Base-by-base conservation (phyloP, 1,140 invertebrate genomes). In the Batillaria attramentaria region DNA sequence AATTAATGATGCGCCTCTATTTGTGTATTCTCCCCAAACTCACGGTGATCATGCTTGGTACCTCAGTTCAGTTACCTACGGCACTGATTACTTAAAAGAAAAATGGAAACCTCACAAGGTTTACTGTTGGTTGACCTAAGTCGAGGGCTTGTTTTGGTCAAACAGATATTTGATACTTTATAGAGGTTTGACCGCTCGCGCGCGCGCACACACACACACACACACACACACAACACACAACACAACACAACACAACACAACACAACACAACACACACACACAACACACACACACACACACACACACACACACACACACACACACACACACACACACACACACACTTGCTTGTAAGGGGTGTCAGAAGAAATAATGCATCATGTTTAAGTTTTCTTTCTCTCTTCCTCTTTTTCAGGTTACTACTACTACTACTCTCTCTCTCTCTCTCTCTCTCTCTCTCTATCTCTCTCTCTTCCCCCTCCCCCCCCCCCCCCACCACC, bases 241-340 rank as follows among this genome's bases (percentile, higher is more conserved):
- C 35, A 69, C 66, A 69, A 35, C 39, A 35, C 39, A 35, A 69
- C 66, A 69, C 66, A 41, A 35, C 16, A 16, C 3, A 20, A 68
- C 66, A 39, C 37, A 41, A 35, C 20, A 35, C 20, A 35, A 41
- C 66, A 41, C 66, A 69, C 18, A 41, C 66, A 69, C 66, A 68
- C 66, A 69, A n/a, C n/a, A n/a, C 66, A 69, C 39, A 69, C 1
- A 69, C 66, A 42, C 66, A 42, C 35, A 69, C 66, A 69, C 66
- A 69, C 66, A 69, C 66, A 69, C 66, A 69, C 66, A 41, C 66
- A 39, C 35, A 10, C 31, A 68, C 66, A 39, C 37, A 41, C 66
- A 41, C 66, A 41, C 66, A 41, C 66, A 41, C 66, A 69, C 18
- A 41, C 66, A 69, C 66, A 68, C 66, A 69, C 33, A 69, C 35